Base-by-base conservation (phyloP, 2,113 vertebrate genomes). In the Pelmatolapia mariae region DNA sequence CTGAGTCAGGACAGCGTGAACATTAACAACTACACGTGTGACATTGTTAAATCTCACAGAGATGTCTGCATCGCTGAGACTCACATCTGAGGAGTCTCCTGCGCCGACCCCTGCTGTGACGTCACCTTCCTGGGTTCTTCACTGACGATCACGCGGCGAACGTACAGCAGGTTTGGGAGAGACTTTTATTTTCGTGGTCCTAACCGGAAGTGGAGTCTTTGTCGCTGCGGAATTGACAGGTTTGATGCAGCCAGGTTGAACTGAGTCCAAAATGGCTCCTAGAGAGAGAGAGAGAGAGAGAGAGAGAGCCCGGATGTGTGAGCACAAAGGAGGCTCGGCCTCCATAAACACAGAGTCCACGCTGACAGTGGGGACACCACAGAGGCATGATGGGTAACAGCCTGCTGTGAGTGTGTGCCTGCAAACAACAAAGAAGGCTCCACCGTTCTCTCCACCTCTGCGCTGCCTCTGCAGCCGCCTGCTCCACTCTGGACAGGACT, bases 191-290 rank as follows among this genome's bases (percentile, higher is more conserved):
- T 54, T 89, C 86, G 80, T 3, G 56, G 3, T 45, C 26, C 11
- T 15, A 5, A 81, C 45, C 24, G 79, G 90, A 93, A n/a, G 66
- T 66, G 1, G 0, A 1, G 4, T 7, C 5, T 29, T 13, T 40
- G 4, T 5, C 6, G 13, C 2, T 10, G 26, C 1, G 0, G 0
- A 1, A 1, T 8, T 89, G 31, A 91, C 86, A 1, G 10, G 50
- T 82, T 84, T 71, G 38, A 7, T 40, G 89, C 81, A 56, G 43
- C 78, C 57, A n/a, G 63, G 33, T 54, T 91, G 90, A 93, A 90
- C 90, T 8, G 87, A 86, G 90, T 78, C 89, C 90, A 93, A 93
- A 78, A 93, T 91, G 92, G 90, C 87, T 91, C 66, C 90, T 71
- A 6, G 26, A 43, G 33, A 33, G 43, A 59, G 24, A 22, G 33